Conservation (phyloP, 1,140 invertebrate genomes). For the Helicoverpa armigera region DNA sequence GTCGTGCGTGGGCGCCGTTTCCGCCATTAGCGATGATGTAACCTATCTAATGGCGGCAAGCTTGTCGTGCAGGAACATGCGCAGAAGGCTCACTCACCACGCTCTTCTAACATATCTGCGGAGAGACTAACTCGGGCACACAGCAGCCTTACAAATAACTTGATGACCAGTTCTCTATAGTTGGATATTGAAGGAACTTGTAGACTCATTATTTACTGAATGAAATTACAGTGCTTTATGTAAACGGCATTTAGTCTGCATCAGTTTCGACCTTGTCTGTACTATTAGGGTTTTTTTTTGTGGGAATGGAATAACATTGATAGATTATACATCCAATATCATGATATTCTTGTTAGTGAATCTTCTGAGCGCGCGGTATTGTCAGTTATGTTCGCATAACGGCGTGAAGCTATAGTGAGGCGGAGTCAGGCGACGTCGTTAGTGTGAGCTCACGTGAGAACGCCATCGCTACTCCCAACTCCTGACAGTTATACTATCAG, state of each 20-base stretch:
- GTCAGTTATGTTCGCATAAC: background rate
- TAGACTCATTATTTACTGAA: no score
- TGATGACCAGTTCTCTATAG: no score
- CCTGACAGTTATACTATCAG: no score
- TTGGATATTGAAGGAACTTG: no score
- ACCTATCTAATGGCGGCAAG: background rate
- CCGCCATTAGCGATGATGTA: background rate
- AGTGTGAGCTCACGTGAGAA: background rate
- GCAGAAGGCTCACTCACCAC: background rate
- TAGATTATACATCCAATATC: no score
- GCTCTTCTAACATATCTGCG: background rate
- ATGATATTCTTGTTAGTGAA: background rate
- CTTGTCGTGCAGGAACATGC: background rate
- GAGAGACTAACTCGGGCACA: no score
- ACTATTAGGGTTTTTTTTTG: no score
- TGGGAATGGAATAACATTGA: no score
- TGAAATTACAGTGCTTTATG: no score
- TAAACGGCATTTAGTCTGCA: no score
- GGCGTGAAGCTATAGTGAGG: background rate
- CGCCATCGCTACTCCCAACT: background rate
- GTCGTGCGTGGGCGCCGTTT: constrained; percentile 1
- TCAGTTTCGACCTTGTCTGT: no score
- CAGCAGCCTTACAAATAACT: no score
- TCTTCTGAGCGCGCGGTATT: background rate
- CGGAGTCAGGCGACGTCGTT: background rate